Evolutionary conservation across 2,113 vertebrate genomes (phyloP).

Genomic region (Colistium nudipinnis): DNA sequence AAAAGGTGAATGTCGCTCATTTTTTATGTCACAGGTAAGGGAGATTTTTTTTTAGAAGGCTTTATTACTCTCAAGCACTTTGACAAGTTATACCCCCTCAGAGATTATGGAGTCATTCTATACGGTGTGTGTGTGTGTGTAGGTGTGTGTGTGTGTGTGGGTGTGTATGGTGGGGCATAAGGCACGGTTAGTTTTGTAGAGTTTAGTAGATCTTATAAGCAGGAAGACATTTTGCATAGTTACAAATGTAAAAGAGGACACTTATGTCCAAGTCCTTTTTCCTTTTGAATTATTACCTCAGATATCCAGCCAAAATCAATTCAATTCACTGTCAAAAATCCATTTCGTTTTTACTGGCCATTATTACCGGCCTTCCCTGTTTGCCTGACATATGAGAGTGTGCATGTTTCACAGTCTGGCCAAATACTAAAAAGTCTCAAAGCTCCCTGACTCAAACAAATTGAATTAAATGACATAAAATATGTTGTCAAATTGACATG

Average conservation of each 20-base stretch:
- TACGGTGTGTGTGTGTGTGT: neutral
- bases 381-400: neutral
- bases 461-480: neutral
- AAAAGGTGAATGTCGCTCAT: slow-evolving; percentile 25
- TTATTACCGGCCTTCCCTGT: neutral
- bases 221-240: neutral
- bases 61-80: slow-evolving; percentile 3
- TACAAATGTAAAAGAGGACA: neutral
- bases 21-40: slow-evolving; percentile 19
- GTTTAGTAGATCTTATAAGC: slow-evolving; percentile 2
- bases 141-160: neutral
- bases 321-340: neutral
- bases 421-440: neutral
- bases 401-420: neutral
- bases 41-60: slow-evolving; percentile 5
- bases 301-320: neutral
- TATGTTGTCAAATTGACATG: neutral
- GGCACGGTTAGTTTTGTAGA: neutral
- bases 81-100: neutral
- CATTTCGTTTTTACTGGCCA: neutral
- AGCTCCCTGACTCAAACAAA: neutral
- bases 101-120: neutral
- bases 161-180: neutral
- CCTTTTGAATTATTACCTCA: neutral
- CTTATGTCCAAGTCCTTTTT: neutral